Conservation (phyloP, 2,888 invertebrate genomes). For the Lithophane ornitopus region DNA sequence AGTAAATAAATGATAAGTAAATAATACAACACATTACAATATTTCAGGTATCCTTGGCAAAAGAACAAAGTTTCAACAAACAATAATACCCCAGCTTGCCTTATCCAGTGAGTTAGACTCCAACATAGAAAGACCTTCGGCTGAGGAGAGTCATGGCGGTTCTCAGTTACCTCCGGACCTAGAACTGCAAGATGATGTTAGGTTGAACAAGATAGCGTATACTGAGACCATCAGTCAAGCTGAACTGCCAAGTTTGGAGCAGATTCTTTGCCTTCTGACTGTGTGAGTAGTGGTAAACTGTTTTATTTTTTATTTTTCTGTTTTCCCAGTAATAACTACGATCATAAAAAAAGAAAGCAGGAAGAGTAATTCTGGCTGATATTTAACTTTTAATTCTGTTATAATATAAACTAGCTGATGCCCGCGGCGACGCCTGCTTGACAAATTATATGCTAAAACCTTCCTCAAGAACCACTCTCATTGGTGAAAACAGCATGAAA, state of each 20-base stretch:
- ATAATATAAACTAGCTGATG: no score
- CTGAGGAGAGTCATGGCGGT: slow-evolving; percentile 87
- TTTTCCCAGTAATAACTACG: not conserved
- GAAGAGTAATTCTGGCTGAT: not conserved
- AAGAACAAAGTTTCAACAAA: slow-evolving; percentile 97
- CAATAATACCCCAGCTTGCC: slow-evolving; percentile 95
- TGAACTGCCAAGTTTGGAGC: slow-evolving; percentile 93
- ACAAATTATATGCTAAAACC: no score
- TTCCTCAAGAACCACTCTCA: no score
- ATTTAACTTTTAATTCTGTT: not conserved
- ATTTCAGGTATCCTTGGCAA: slow-evolving; percentile 94
- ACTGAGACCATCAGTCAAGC: slow-evolving; percentile 87
- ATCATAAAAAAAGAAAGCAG: not conserved
- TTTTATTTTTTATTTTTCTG: not conserved
- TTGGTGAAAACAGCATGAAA: no score
- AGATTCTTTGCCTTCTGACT: slow-evolving; percentile 94
- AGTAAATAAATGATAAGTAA: not conserved
- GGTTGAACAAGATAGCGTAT: slow-evolving; percentile 95
- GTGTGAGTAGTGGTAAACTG: slow-evolving; percentile 89
- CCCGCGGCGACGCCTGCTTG: no score
- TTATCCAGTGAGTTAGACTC: slow-evolving; percentile 91
- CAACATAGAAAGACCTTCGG: slow-evolving; percentile 83
- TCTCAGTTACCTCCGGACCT: slow-evolving; percentile 92
- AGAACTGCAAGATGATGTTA: slow-evolving; percentile 95
- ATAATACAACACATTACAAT: not conserved